A percentile compares a stretch with the other conserved stretches of the same genome.
phyloP scores from a whole-genome alignment of 2,113 vertebrate genomes.

The Vulpes lagopus region DNA sequence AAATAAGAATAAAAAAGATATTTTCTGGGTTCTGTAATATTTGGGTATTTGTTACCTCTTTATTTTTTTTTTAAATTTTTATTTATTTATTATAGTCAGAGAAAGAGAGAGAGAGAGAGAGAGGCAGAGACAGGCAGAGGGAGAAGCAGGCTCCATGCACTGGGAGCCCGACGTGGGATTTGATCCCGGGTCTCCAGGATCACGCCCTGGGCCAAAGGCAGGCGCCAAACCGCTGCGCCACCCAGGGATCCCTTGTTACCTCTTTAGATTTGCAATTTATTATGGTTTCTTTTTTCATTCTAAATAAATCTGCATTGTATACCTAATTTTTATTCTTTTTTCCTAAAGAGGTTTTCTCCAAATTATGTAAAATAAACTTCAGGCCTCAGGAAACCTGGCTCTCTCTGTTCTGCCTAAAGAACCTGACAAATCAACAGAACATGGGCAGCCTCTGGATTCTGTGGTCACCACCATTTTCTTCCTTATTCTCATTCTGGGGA shows the following conservation, averaged over 20 bases:
- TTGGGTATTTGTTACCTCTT: background rate
- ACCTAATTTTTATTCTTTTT: background rate
- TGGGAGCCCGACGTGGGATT: too few relatives aligned
- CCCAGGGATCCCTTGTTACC: too few relatives aligned
- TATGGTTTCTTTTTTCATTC: background rate
- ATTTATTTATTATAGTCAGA: too few relatives aligned
- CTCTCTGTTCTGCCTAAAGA: background rate
- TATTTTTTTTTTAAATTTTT: too few relatives aligned
- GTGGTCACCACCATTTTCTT: background rate
- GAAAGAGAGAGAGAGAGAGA: too few relatives aligned
- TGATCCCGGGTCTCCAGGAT: too few relatives aligned
- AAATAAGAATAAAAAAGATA: background rate
- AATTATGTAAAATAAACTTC: background rate
- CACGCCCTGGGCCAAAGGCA: too few relatives aligned
- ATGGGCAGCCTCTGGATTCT: background rate
- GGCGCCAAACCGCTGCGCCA: too few relatives aligned
- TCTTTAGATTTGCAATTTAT: background rate
- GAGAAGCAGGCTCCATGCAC: too few relatives aligned
- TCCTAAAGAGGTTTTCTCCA: background rate
- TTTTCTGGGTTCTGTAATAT: background rate
- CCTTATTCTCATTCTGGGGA: background rate
- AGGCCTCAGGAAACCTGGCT: background rate
- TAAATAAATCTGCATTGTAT: background rate
- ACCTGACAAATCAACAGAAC: background rate
- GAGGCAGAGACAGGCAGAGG: too few relatives aligned